Conservation (phyloP, 2,888 invertebrate species). For the Cheilosia scutellata region DNA sequence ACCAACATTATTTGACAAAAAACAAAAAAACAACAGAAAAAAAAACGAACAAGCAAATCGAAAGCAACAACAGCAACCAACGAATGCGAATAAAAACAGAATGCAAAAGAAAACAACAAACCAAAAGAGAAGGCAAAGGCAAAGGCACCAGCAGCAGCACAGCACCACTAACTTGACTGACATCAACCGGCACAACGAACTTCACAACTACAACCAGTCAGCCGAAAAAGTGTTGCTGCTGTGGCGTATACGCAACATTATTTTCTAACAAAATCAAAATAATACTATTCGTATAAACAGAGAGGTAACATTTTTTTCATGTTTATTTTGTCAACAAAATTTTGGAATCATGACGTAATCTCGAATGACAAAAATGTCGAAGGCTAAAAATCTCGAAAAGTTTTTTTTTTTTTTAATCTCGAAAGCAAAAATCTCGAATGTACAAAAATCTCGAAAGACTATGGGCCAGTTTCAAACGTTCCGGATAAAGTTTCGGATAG, state of each 20-base stretch:
- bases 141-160: slow-evolving; percentile 11
- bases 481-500: no score
- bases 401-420: no score
- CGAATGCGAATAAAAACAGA: slow-evolving; percentile 66
- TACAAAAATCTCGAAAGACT: no score
- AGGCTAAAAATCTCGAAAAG: no score
- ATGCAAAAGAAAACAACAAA: slow-evolving; percentile 64
- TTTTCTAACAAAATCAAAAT: neutral
- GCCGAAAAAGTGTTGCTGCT: slow-evolving; percentile 62
- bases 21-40: slow-evolving; percentile 38
- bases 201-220: slow-evolving; percentile 70
- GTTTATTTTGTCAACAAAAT: no score
- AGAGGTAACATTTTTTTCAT: no score
- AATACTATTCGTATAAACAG: neutral
- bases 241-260: neutral
- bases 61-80: slow-evolving; percentile 24
- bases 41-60: slow-evolving; percentile 31
- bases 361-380: no score
- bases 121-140: slow-evolving; percentile 30
- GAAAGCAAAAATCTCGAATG: no score
- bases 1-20: slow-evolving; percentile 66
- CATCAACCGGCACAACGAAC: slow-evolving; percentile 72
- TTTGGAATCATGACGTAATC: no score
- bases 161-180: slow-evolving; percentile 28
- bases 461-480: no score